Base-by-base conservation (phyloP, 2,888 invertebrate species). In the Himalopsyche tibetana region DNA sequence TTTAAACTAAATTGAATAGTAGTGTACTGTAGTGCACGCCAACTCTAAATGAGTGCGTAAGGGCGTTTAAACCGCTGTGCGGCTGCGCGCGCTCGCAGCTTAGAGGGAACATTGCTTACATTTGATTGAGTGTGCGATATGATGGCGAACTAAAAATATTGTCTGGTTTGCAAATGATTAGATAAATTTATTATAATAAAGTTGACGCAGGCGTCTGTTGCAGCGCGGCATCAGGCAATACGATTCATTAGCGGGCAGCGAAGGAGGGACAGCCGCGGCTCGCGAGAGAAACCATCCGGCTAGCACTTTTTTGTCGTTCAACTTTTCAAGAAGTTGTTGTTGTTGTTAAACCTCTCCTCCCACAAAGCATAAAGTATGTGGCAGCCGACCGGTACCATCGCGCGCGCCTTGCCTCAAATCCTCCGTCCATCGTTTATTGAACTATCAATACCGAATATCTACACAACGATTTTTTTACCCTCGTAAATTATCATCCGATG, bases 161-260 rank as follows among this genome's bases (percentile, higher is more conserved):
- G n/a, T 51, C 51, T 51, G 51, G 2, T 15, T 51, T 51, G 15
- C 51, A 15, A 51, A 51, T 15, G 5, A 51, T 51, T 15, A 51
- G 15, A 51, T 51, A 3, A 51, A 19, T 63, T 17, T 56, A 56
- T 56, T 56, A 8, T 19, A 63, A 19, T 15, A 19, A 19, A 63
- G 19, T 63, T 42, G 80, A 15, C 80, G 80, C 80, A 42, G n/a
- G 2, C 40, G 4, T 80, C 80, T 42, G 42, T 38, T 36, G 80
- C 83, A 79, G 83, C 56, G 83, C 55, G 63, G 81, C 86, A 36
- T 38, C 80, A 42, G 69, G 82, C 82, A 28, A 51, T 42, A 51
- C 86, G 86, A 81, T 86, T 86, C 86, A 86, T 86, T 86, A 86
- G 86, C 86, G 85, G 79, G 17, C 83, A 38, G 63, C 63, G 63